These are phyloP conservation scores for Zaprionus nigranus DNA, from an alignment of 1,140 invertebrate species.

Conservation along the genomic window DNA sequence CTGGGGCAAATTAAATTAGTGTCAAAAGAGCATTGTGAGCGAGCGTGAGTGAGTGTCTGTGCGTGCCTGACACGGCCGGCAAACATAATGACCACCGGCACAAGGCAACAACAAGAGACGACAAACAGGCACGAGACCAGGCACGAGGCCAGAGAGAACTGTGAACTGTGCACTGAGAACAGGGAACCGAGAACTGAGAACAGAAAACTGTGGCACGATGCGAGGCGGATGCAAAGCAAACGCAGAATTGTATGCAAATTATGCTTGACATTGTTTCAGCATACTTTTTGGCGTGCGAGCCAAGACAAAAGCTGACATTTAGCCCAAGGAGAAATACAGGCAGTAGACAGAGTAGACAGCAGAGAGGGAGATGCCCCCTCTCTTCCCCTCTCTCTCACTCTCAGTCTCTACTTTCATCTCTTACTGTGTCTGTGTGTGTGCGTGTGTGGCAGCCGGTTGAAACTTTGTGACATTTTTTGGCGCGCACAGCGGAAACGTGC, in stretches of 20 bases:
- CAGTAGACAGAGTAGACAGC: constrained; percentile 29
- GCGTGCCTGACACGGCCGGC: constrained; percentile 75
- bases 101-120: constrained; percentile 42
- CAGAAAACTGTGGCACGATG: constrained; percentile 1
- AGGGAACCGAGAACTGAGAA: constrained; percentile 4
- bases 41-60: constrained; percentile 65
- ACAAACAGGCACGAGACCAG: constrained; percentile 18
- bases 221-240: constrained; percentile 21
- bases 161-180: constrained; percentile 4
- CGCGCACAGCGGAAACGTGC: constrained; percentile 78
- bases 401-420: background rate
- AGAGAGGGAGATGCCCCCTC: background rate
- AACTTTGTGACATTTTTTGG: constrained; percentile 82
- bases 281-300: constrained; percentile 79
- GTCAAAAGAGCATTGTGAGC: constrained; percentile 76
- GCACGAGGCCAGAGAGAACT: background rate
- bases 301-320: constrained; percentile 83
- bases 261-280: constrained; percentile 82
- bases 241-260: constrained; percentile 81
- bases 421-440: constrained; percentile 1
- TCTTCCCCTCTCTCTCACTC: background rate
- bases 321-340: constrained; percentile 74
- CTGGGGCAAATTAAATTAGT: constrained; percentile 79
- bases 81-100: constrained; percentile 75
- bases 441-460: constrained; percentile 43